Percentiles rank a stretch among this genome's conserved stretches.
phyloP scores from a whole-genome alignment of 1,140 invertebrate species.

The Drosophila prosaltans region DNA sequence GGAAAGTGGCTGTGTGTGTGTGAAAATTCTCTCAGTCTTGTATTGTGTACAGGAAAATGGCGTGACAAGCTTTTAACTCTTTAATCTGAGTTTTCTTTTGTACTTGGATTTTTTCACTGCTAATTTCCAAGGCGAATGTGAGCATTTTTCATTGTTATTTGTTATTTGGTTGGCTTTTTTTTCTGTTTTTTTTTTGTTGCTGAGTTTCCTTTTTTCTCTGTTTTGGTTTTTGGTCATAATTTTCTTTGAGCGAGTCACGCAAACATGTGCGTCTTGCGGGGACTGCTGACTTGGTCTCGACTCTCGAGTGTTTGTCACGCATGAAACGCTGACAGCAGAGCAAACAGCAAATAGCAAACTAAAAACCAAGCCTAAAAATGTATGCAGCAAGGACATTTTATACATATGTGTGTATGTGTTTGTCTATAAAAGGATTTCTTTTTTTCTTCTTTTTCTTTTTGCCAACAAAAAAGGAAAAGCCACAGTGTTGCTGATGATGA shows the following conservation, averaged over 20 bases:
- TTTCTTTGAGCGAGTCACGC: constrained; percentile 59
- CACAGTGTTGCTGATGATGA: constrained; percentile 48
- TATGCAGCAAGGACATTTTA: constrained; percentile 64
- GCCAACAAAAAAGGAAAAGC: constrained; percentile 53
- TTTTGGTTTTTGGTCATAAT: constrained; percentile 46
- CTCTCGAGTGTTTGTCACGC: constrained; percentile 69
- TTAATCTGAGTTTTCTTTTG: constrained; percentile 64
- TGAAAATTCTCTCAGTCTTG: background rate
- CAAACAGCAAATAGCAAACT: constrained; percentile 66
- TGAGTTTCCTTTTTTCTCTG: too few species aligned
- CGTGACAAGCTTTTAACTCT: constrained; percentile 76
- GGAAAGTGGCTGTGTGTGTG: too few species aligned
- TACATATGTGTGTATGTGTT: constrained; percentile 17
- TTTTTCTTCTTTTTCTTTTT: constrained; percentile 16
- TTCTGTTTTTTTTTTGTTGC: too few species aligned
- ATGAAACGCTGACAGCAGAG: constrained; percentile 76
- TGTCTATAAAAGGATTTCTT: constrained; percentile 58
- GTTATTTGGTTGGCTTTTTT: constrained; percentile 33
- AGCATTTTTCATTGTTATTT: constrained; percentile 42
- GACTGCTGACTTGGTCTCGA: constrained; percentile 24
- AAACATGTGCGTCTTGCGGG: constrained; percentile 44
- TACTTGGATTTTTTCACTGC: constrained; percentile 23
- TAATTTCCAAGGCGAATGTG: constrained; percentile 60
- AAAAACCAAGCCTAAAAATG: constrained; percentile 75
- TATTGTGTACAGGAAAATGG: constrained; percentile 43